phyloP scores from a whole-genome alignment of 2,797 vertebrate genomes.

The Eupleurogrammus muticus region DNA sequence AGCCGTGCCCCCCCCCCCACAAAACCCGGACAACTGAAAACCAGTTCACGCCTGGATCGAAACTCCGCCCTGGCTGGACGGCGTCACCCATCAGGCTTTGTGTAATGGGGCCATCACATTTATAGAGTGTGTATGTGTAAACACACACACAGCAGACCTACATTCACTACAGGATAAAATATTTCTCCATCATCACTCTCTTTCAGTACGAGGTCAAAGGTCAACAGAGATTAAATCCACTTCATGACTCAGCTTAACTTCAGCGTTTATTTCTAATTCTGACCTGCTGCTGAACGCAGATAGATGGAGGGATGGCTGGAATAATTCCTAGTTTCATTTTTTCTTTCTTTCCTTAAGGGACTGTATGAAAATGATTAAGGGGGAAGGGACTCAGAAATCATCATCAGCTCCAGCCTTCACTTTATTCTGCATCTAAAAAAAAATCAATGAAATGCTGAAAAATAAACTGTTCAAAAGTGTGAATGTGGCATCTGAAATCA shows the following conservation, averaged over 20 bases:
- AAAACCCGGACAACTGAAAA: neutral
- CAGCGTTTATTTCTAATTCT: conserved; percentile 30
- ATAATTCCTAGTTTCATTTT: conserved; percentile 18
- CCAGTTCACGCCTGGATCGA: neutral
- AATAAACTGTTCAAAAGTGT: neutral
- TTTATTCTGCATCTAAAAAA: too few relatives aligned
- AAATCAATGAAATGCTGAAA: too few relatives aligned
- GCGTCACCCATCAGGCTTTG: conserved; percentile 31
- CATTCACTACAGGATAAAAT: conserved; percentile 8
- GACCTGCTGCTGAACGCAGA: conserved; percentile 16
- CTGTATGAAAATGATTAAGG: conserved; percentile 1
- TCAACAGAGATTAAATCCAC: conserved; percentile 27
- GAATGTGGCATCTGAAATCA: neutral
- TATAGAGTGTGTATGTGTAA: conserved; percentile 17
- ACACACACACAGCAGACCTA: conserved; percentile 8
- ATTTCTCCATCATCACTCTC: conserved; percentile 24
- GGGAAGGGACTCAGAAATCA: neutral
- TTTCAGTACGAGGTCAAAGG: conserved; percentile 29
- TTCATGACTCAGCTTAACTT: conserved; percentile 16
- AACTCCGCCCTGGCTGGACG: conserved; percentile 19
- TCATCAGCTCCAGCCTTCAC: neutral
- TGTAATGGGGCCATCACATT: conserved; percentile 31
- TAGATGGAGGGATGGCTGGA: conserved; percentile 21
- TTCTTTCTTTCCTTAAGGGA: conserved; percentile 33
- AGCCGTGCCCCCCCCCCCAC: neutral